Conservation (phyloP, 2,888 invertebrate genomes). For the Dermolepida albohirtum region DNA sequence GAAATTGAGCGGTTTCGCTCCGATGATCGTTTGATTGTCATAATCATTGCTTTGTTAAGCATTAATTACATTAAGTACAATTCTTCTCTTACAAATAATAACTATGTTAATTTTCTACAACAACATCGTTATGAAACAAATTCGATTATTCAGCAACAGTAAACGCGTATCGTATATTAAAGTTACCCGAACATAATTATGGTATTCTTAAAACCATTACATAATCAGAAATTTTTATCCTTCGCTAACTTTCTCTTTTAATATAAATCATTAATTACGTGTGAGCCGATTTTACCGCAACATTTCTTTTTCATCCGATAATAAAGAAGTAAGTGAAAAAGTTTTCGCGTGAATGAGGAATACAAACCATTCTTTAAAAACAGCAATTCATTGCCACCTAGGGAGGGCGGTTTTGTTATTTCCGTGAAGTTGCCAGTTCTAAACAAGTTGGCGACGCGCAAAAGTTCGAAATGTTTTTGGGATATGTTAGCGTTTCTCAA, state of each 20-base stretch:
- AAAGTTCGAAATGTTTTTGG: constrained; percentile 26
- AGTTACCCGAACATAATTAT: too few relatives aligned
- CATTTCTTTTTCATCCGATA: constrained; percentile 5
- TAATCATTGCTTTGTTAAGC: too few relatives aligned
- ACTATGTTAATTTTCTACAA: too few relatives aligned
- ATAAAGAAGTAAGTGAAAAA: constrained; percentile 32
- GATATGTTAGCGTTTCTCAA: constrained; percentile 28
- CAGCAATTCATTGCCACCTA: constrained; percentile 28
- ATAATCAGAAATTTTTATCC: neutral
- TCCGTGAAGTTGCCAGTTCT: constrained; percentile 12
- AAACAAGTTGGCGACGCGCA: constrained; percentile 23
- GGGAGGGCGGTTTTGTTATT: constrained; percentile 24
- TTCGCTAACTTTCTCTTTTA: neutral
- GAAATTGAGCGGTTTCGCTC: too few relatives aligned
- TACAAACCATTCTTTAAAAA: constrained; percentile 30
- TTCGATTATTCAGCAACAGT: too few relatives aligned
- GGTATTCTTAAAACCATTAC: too few relatives aligned
- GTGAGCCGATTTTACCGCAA: constrained; percentile 3
- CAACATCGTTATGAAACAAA: too few relatives aligned
- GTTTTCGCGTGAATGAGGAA: constrained; percentile 28
- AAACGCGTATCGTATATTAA: too few relatives aligned
- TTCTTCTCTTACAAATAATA: too few relatives aligned
- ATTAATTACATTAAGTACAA: too few relatives aligned
- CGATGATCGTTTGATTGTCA: too few relatives aligned
- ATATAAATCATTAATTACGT: constrained; percentile 23